phyloP scores from a whole-genome alignment of 1,140 invertebrate species.

The Diprion similis region DNA sequence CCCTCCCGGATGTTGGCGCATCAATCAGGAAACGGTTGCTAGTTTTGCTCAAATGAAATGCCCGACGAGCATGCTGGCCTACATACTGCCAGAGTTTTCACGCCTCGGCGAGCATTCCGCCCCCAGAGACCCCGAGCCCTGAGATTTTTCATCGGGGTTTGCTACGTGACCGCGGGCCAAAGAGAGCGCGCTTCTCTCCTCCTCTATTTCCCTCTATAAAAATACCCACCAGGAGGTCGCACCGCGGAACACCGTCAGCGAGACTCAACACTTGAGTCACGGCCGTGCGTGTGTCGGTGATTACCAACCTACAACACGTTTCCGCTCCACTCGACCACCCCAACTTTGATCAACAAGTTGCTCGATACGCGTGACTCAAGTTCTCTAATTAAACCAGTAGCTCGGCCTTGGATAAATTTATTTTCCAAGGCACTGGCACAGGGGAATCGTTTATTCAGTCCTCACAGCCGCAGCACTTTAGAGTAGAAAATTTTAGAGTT shows the following conservation, averaged over 20 bases:
- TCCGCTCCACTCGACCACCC: neutral
- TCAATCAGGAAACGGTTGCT: slow-evolving; percentile 1
- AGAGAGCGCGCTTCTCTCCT: neutral
- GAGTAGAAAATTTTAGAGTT: too few species aligned
- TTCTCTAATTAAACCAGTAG: too few species aligned
- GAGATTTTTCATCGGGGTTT: slow-evolving; percentile 3
- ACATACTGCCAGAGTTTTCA: neutral
- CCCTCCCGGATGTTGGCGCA: neutral
- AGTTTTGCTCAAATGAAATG: neutral
- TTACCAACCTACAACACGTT: neutral
- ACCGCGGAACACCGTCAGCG: neutral
- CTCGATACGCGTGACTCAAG: neutral
- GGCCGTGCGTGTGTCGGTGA: too few species aligned
- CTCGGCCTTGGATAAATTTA: too few species aligned
- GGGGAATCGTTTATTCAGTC: too few species aligned
- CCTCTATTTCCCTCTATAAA: neutral
- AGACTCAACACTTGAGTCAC: neutral
- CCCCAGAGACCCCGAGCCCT: neutral
- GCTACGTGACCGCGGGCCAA: neutral
- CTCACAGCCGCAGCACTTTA: too few species aligned
- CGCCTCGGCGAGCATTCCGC: slow-evolving; percentile 3
- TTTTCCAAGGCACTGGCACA: too few species aligned
- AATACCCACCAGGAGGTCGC: neutral
- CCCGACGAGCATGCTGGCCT: neutral
- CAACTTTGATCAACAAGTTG: neutral